Conservation (phyloP, 1,140 invertebrate genomes). For the Drosophila tani region DNA sequence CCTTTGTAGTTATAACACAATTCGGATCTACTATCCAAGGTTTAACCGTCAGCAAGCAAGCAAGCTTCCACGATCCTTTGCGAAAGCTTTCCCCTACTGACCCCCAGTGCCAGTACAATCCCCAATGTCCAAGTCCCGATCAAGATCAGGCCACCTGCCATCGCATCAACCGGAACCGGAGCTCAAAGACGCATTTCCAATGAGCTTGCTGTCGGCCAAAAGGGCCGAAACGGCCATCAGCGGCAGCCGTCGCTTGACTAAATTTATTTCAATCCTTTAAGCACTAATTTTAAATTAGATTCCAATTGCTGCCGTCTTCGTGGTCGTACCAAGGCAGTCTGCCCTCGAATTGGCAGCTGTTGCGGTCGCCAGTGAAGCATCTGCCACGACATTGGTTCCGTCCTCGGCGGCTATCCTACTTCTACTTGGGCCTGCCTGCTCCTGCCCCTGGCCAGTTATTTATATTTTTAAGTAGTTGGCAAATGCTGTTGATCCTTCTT, state of each 20-base stretch:
- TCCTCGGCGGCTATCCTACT: conserved; percentile 19
- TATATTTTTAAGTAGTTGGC: conserved; percentile 53
- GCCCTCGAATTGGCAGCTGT: conserved; percentile 59
- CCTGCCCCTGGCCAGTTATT: conserved; percentile 25
- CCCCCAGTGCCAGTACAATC: conserved; percentile 3
- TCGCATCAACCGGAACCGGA: conserved; percentile 62
- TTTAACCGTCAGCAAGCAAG: not conserved
- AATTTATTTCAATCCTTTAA: conserved; percentile 83
- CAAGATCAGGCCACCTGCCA: conserved; percentile 76
- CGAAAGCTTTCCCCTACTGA: not conserved
- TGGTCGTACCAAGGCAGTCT: conserved; percentile 6
- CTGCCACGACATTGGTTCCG: conserved; percentile 38
- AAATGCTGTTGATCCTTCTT: conserved; percentile 42
- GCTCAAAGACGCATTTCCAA: conserved; percentile 68
- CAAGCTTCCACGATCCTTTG: not conserved
- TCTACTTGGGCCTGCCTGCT: conserved; percentile 11
- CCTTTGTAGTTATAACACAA: not conserved
- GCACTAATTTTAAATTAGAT: conserved; percentile 83
- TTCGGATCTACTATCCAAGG: not conserved
- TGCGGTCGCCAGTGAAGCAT: conserved; percentile 58
- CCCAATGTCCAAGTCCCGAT: conserved; percentile 11
- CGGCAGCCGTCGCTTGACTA: conserved; percentile 66
- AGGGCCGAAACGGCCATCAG: conserved; percentile 23
- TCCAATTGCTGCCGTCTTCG: conserved; percentile 60
- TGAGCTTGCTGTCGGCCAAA: conserved; percentile 50